Evolutionary conservation across 2,113 vertebrate genomes (phyloP), one percentile per base, ranked within the genome.

Genomic region (Aphelocoma coerulescens): DNA sequence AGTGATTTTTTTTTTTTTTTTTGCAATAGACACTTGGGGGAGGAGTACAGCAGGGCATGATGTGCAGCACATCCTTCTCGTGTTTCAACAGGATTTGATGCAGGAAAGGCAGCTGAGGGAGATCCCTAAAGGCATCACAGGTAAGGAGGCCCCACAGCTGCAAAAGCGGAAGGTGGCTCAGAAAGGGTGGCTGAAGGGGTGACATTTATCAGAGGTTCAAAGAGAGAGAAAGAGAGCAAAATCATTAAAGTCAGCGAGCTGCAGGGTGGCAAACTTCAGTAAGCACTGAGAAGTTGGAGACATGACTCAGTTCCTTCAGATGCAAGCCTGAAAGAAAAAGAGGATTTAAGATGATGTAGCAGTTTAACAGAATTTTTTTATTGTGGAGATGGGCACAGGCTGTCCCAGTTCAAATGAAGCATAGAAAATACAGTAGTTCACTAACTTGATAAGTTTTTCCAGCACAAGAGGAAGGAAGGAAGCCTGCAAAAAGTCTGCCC

Each of bases 391-490:
- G 1, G 35, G 88, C 91, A 73, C 85, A 93, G 68, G 6, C 82
- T 88, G 78, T 92, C 75, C 82, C 85, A 80, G 62, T 54, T 94
- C 41, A 92, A 52, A 27, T 22, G 22, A 49, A 57, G 51, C 71
- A 21, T 7, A 26, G 78, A 80, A 91, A 83, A 66, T 27, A 15
- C 0, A 54, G 41, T 46, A 37, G 49, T 48, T 88, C 30, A 10
- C 54, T 54, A 5, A 61, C 62, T 65, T 44, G 55, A 0, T 30
- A 28, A 75, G 37, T 76, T 93, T 79, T 68, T 88, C 49, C 63
- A 90, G 75, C 68, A 41, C n/a, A 54, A 80, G 71, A 72, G 89
- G 90, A 86, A 95, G 90, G 85, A 85, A 90, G 71, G 72, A 94
- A 94, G 73, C 37, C 67, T 90, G 90, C n/a, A 27, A 61, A 89